These are phyloP conservation scores for Ectropis grisescens DNA, from an alignment of 1,140 invertebrate species.

Conservation along the genomic window DNA sequence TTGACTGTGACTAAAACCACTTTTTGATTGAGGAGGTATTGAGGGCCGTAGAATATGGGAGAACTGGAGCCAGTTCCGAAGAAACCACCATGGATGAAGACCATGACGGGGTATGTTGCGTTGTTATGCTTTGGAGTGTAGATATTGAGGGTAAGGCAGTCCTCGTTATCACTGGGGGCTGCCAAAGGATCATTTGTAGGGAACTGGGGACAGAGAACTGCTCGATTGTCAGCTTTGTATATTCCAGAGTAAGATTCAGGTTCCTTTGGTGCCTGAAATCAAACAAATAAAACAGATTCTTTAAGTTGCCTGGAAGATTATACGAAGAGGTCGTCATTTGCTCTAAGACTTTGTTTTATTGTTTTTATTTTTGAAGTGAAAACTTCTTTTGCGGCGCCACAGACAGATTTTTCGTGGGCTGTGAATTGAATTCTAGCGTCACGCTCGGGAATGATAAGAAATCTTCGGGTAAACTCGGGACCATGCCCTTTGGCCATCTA, in stretches of 20 bases:
- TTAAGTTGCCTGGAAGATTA: too few species aligned
- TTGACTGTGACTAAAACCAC: constrained; percentile 70
- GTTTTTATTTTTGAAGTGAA: too few species aligned
- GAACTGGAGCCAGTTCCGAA: constrained; percentile 70
- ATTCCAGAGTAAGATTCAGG: constrained; percentile 34
- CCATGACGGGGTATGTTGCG: constrained; percentile 70
- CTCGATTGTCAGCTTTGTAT: constrained; percentile 39
- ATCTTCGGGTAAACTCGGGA: too few species aligned
- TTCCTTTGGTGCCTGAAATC: constrained; percentile 39
- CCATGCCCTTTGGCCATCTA: too few species aligned
- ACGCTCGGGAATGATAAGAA: too few species aligned
- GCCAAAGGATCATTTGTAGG: constrained; percentile 38
- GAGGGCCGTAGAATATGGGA: constrained; percentile 62
- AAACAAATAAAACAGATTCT: too few species aligned
- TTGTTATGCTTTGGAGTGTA: constrained; percentile 62
- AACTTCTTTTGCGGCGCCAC: too few species aligned
- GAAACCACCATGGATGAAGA: constrained; percentile 76
- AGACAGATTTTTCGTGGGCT: too few species aligned
- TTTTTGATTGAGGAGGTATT: constrained; percentile 67
- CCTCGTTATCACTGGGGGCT: constrained; percentile 51
- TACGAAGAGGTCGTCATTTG: too few species aligned
- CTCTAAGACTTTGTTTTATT: too few species aligned
- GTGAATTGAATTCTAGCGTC: too few species aligned
- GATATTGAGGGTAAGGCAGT: constrained; percentile 75
- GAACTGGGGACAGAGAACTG: constrained; percentile 48